Conservation (phyloP, 2,797 vertebrate species). For the Megaceryle alcyon region DNA sequence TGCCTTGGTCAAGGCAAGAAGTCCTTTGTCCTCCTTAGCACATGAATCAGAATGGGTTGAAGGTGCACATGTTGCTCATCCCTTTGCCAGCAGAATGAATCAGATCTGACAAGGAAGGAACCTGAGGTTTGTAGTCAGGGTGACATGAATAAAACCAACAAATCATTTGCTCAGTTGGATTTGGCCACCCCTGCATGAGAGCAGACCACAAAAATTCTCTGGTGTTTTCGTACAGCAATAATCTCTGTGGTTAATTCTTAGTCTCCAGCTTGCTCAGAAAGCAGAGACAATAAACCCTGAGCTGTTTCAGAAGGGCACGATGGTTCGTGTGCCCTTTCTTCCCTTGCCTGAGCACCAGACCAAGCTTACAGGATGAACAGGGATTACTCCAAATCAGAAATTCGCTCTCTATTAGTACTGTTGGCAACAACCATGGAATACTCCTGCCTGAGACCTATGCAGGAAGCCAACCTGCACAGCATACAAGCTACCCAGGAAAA, state of each 20-base stretch:
- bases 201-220: background rate
- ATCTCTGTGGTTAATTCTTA: background rate
- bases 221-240: background rate
- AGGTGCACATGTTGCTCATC: accelerated
- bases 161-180: background rate
- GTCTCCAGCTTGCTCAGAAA: background rate
- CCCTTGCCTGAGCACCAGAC: background rate
- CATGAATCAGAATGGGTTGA: accelerated
- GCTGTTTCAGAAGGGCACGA: background rate
- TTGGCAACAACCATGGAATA: accelerated
- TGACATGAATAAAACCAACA: accelerated
- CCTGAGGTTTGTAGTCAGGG: background rate
- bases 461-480: background rate
- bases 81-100: background rate
- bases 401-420: background rate
- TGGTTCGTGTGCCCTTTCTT: accelerated
- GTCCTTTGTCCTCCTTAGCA: background rate
- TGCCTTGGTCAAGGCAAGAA: background rate
- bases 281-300: background rate
- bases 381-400: background rate
- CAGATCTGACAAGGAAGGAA: background rate
- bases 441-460: background rate
- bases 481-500: accelerated
- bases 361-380: background rate
- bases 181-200: background rate